Percentiles rank a stretch among this genome's conserved stretches.
These are phyloP conservation scores for Lasioglossum morio DNA, from an alignment of 2,888 invertebrate species.

Conservation along the genomic window DNA sequence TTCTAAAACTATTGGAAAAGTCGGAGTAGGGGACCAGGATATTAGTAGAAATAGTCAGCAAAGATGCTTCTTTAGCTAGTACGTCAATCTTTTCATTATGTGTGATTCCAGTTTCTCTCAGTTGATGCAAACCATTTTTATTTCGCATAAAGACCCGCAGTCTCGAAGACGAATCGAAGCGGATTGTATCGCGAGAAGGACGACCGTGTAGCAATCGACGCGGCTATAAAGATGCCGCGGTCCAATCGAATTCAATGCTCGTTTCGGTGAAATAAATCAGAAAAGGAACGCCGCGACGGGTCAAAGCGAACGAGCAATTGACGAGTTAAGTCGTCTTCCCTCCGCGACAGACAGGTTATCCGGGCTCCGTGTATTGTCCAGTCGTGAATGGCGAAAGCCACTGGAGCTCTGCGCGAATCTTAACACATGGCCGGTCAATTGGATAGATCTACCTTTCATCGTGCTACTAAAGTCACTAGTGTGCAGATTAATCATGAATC, in stretches of 20 bases:
- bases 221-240: not conserved
- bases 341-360: not conserved
- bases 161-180: not conserved
- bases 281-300: not conserved
- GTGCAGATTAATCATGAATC: conserved; percentile 10
- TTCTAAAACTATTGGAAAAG: no score
- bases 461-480: conserved; percentile 6
- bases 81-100: no score
- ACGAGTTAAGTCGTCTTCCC: conserved; percentile 12
- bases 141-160: no score
- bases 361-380: not conserved
- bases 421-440: not conserved
- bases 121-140: no score
- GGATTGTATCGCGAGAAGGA: not conserved
- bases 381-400: conserved; percentile 2
- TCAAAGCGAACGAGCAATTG: not conserved
- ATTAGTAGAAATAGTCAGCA: no score
- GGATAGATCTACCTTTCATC: conserved; percentile 16
- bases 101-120: no score
- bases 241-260: not conserved
- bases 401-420: conserved; percentile 14
- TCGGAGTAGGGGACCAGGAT: no score
- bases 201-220: not conserved
- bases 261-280: not conserved
- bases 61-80: no score